A percentile compares a stretch with the other conserved stretches of the same genome.
These are phyloP conservation scores for Podocnemis expansa DNA, from an alignment of 2,113 vertebrate species.

Conservation along the genomic window DNA sequence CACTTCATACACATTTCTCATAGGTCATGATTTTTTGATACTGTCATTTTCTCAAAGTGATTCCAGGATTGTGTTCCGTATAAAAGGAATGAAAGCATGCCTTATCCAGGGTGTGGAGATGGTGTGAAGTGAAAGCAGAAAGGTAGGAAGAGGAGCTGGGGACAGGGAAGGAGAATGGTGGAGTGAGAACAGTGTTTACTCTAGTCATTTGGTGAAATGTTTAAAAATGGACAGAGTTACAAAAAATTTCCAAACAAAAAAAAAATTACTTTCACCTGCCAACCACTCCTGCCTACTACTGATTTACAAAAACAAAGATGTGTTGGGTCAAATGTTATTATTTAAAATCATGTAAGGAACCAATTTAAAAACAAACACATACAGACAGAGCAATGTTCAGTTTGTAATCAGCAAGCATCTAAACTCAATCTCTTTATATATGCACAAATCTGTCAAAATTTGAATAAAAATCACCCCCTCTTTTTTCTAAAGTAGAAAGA, in stretches of 20 bases:
- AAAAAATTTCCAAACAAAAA: constrained; percentile 2
- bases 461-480: neutral
- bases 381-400: constrained; percentile 34
- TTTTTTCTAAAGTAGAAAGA: constrained; percentile 26
- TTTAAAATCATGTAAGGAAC: neutral
- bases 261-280: neutral
- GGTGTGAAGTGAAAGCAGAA: neutral
- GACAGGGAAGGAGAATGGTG: neutral
- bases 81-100: constrained; percentile 36
- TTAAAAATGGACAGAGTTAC: neutral
- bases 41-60: neutral
- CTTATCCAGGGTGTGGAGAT: constrained; percentile 9
- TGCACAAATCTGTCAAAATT: constrained; percentile 43
- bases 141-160: neutral
- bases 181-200: neutral
- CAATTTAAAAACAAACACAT: constrained; percentile 42
- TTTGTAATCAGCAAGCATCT: neutral
- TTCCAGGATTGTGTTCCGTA: neutral
- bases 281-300: neutral
- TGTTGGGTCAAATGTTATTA: constrained; percentile 39
- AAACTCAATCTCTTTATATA: neutral
- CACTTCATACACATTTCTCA: constrained; percentile 45
- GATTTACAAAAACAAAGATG: constrained; percentile 24
- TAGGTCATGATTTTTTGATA: constrained; percentile 25
- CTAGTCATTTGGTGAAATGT: neutral